Base-by-base conservation (phyloP, 2,888 invertebrate genomes). In the Taenaris catops region DNA sequence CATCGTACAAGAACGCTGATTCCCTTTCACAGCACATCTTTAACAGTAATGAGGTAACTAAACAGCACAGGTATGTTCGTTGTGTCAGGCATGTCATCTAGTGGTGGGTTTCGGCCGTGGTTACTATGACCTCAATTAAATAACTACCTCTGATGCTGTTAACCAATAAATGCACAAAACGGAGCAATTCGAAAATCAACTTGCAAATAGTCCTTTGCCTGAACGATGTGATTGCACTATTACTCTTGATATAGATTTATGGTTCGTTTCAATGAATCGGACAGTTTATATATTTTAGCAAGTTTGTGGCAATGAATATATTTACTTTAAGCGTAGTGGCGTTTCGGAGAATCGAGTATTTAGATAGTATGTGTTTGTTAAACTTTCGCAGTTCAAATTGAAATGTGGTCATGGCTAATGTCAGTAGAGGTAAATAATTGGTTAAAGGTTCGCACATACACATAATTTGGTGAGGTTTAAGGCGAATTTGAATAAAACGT, bases 141-240 rank as follows among this genome's bases (percentile, higher is more conserved):
- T 69, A 69, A 71, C 58, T 54, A 44, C 43, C 32, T 51, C 41
- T 53, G 49, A 63, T 62, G 54, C 49, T 47, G 49, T 60, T 53
- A 57, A 48, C 48, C 56, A 49, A 62, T 62, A 58, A 58, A 60
- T 54, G 45, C 44, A 42, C 47, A 41, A 51, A 29, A 32, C 35
- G 37, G 23, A 41, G 33, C 32, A 27, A 27, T 44, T 33, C 41
- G 40, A 40, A 38, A 55, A 64, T 51, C 49, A 60, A 68, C 67
- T 72, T 70, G 79, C 79, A 66, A 73, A 72, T 64, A 60, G 62
- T 60, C 55, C 58, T 71, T 76, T 72, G 65, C 69, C 63, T 71
- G 52, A 76, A 81, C 80, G 70, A 66, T 56, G 73, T 79, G 75
- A 81, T 80, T 73, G 74, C 70, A 72, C 61, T 63, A 66, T 71